Base-by-base conservation (phyloP, 2,797 vertebrate species). In the Aplochiton taeniatus region DNA sequence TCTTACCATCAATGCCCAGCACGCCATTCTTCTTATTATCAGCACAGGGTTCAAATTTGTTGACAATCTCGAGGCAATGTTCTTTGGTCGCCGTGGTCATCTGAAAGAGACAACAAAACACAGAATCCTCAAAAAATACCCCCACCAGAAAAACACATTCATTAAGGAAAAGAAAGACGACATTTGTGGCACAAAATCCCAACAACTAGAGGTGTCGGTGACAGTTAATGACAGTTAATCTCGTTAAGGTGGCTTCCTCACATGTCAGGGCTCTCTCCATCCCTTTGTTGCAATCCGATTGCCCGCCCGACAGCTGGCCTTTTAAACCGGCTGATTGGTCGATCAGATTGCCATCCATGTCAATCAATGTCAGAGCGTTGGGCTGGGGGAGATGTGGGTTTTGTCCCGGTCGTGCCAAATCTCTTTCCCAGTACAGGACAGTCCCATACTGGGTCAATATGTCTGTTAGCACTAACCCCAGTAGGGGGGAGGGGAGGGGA, bases 1-100 rank as follows among this genome's bases (percentile, higher is more conserved):
- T 67, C 93, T 88, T 86, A 99, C 98, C 98, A 9, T 99, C 98
- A 12, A 99, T 99, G 13, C 97, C 98, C 77, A 99, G 79, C 61
- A 94, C 92, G 1, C 87, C 93, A 16, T 94, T 91, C 49, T 92
- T 91, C 89, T 93, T 94, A 90, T 97, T 99, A 66, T 97, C 95
- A 0, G 87, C 88, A 82, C 96, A 99, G 0, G 98, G 98, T 84
- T 99, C 98, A 77, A 98, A 99, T 70, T 97, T 98, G 75, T 88
- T 83, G 60, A 99, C 92, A 54, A 99, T 94, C 76, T 95, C 95
- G 73, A 90, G 80, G 74, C 98, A 98, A 69, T 95, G 93, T 42
- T 98, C 95, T 18, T 94, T 94, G 12, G 93, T 94, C 82, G 96
- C 95, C 11, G 85, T 93, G 0, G 72, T 90, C 96, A 98, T 97